phyloP scores from a whole-genome alignment of 2,797 vertebrate genomes.

The Tokudaia muenninki region DNA sequence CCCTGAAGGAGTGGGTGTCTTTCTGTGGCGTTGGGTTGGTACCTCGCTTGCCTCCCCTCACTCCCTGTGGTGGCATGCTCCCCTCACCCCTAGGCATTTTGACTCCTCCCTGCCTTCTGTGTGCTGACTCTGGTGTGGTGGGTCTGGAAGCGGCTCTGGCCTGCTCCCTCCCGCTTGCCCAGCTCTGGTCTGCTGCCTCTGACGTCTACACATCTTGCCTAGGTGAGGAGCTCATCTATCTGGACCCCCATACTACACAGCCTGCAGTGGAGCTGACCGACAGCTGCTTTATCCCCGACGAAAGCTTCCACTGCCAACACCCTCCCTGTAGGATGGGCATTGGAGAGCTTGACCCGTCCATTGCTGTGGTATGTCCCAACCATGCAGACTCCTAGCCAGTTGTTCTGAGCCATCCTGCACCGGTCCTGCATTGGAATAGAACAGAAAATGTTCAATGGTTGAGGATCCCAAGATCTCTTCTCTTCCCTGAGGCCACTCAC shows the following conservation, averaged over 20 bases:
- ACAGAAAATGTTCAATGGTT: neutral
- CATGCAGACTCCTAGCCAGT: fast-evolving
- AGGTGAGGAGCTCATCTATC: slow-evolving; percentile 98
- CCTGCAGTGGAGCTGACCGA: slow-evolving; percentile 92
- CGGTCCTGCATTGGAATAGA: neutral
- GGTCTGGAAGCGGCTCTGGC: neutral
- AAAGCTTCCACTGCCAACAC: slow-evolving; percentile 98
- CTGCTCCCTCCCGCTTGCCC: neutral
- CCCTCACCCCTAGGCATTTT: neutral
- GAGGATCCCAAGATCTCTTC: neutral
- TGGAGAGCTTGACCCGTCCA: slow-evolving; percentile 97
- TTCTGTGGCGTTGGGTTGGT: neutral
- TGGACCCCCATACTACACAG: slow-evolving; percentile 99
- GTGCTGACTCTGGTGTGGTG: neutral
- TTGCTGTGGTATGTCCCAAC: slow-evolving; percentile 93
- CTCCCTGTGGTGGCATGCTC: neutral
- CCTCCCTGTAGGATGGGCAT: slow-evolving; percentile 98
- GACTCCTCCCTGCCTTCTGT: neutral
- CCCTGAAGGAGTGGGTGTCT: neutral
- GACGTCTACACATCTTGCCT: slow-evolving; percentile 44
- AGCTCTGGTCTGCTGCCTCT: neutral
- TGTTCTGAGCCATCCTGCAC: fast-evolving
- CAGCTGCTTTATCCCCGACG: slow-evolving; percentile 91
- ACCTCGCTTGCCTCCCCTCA: neutral
- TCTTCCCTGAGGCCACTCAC: neutral